Evolutionary conservation across 2,113 vertebrate genomes (phyloP).

Genomic region (Ceratotherium simum): DNA sequence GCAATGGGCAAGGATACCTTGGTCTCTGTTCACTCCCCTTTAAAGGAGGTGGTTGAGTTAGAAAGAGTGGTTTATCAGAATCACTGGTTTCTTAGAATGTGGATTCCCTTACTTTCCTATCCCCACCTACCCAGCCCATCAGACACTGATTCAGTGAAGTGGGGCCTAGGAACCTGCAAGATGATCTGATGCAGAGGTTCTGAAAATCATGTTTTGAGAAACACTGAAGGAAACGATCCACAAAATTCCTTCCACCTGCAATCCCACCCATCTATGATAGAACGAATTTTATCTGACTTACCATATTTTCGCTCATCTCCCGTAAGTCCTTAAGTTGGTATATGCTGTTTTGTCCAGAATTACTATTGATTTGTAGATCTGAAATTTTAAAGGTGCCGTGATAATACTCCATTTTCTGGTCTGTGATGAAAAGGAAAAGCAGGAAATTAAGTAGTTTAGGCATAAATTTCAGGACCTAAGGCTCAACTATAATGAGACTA

Average conservation of each 20-base stretch:
- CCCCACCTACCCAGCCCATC: background rate
- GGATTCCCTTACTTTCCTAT: background rate
- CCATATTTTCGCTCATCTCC: conserved; percentile 68
- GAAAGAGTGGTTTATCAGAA: background rate
- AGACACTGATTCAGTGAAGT: background rate
- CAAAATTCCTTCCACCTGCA: background rate
- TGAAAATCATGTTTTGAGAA: conserved; percentile 45
- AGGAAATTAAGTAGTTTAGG: background rate
- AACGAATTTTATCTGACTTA: conserved; percentile 63
- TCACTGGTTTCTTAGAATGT: background rate
- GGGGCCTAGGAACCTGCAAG: background rate
- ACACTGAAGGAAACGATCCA: background rate
- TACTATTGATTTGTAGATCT: background rate
- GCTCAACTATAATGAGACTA: background rate
- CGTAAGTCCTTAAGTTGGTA: conserved; percentile 58
- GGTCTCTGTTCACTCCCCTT: background rate
- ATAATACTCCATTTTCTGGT: conserved; percentile 63
- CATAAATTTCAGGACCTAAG: background rate
- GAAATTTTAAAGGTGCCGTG: conserved; percentile 71
- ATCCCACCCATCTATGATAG: background rate
- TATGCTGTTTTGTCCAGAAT: background rate
- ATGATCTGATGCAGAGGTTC: background rate
- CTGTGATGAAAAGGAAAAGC: conserved; percentile 58
- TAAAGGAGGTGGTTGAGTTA: background rate
- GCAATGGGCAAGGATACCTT: background rate